Evolutionary conservation across 2,113 vertebrate species (phyloP), one percentile per base, ranked within the genome.

Genomic region (Odobenus rosmarus): DNA sequence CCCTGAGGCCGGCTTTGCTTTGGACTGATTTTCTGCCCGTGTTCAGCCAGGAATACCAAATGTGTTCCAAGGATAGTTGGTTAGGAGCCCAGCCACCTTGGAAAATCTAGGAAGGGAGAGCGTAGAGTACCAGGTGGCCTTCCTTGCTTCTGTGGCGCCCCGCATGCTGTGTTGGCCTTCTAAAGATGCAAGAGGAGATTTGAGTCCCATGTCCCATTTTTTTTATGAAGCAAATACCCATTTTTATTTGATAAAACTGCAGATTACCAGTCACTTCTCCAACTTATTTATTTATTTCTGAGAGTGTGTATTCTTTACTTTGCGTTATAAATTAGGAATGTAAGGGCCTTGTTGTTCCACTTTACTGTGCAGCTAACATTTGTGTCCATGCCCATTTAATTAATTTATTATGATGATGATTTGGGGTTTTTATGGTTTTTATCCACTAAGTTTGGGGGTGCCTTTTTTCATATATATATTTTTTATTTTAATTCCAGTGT

Each of bases 51-150:
- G 26, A 95, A 69, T 18, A 74, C 26, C n/a, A 19, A 95, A 67
- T 91, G 28, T 89, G 49, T 96, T 97, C 83, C 89, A 97, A 96
- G 39, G 82, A 93, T 74, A 88, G 46, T 94, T 97, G 95, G 53
- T 95, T 95, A 94, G 87, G 96, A 96, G 86, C 71, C 95, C 82
- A 89, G 42, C 49, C 72, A 96, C 53, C 95, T 97, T 84, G 69
- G 72, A 95, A 98, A 97, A 86, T 96, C n/a, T 93, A 77, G 51
- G 46, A 94, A 59, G 11, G 31, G 19, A 85, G 23, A 93, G 13
- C 6, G 8, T 82, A 96, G 51, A 94, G 16, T 80, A 51, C 57
- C 71, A 96, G 33, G 55, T 97, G 55, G 55, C 36, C 87, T 95
- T 95, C 23, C 79, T 95, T 93, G 49, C 49, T 79, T 46, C 28